Base-by-base conservation (phyloP, 1,140 invertebrate genomes). In the Bombus impatiens region DNA sequence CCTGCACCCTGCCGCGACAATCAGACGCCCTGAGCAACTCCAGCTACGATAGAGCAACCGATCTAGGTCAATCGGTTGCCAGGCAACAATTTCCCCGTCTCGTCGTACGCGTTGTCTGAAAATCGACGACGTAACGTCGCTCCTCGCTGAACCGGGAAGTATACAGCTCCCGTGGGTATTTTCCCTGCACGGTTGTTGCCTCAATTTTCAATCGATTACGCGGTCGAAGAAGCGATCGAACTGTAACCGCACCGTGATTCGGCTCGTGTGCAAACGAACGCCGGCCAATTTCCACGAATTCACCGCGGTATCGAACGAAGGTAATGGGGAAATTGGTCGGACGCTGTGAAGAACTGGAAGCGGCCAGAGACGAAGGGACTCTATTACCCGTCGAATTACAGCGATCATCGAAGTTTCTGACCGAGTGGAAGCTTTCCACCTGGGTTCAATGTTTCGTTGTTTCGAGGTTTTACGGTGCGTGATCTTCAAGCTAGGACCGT, bases 51-150 rank as follows among this genome's bases (percentile, higher is more conserved):
- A 59, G 78, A 42, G 72, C 57, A 47, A 68, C 72, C 62, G 87
- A 91, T 92, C 87, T 92, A 71, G 91, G 91, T 92, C 91, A 92
- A 88, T 87, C 87, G 88, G 91, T 92, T 92, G 90, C 91, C 78
- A 82, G 82, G 91, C 88, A 92, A 92, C 91, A 67, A 47, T 42
- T 44, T 42, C 40, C 76, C 82, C 77, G 78, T 67, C 85, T 89
- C 88, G 79, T 87, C 87, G 90, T 86, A 91, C 92, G 91, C 90
- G 78, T 78, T 78, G 77, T 87, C 87, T 85, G 75, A 76, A 37
- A 65, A 84, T 68, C 88, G 84, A 78, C 81, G 78, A 78, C 77
- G 67, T 37, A 15, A 4, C 70, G 57, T 40, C 78, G 42, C 77
- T 71, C 76, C 80, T 37, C n/a, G 42, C 42, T 65, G 59, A 72